These are phyloP conservation scores for Ectemnius continuus DNA, from an alignment of 2,888 invertebrate species.

Conservation along the genomic window DNA sequence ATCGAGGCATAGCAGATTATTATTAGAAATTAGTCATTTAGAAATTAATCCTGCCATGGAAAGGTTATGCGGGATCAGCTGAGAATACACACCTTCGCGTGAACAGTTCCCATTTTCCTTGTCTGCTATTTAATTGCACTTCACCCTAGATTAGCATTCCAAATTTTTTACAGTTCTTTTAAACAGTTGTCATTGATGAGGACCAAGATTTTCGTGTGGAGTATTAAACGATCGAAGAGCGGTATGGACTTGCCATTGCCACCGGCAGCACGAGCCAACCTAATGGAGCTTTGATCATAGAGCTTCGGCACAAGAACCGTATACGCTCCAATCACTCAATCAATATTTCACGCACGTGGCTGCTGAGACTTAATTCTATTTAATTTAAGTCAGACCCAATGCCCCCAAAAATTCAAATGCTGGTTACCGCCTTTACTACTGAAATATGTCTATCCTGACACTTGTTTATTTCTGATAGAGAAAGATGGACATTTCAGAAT, in stretches of 20 bases:
- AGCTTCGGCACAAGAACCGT: not conserved
- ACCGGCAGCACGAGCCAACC: not conserved
- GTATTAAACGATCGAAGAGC: constrained; percentile 29
- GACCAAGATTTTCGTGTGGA: constrained; percentile 35
- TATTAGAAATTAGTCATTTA: constrained; percentile 59
- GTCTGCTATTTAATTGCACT: constrained; percentile 4
- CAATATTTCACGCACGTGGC: no score
- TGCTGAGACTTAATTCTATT: no score
- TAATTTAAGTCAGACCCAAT: no score
- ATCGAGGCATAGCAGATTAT: constrained; percentile 31
- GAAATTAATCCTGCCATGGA: constrained; percentile 35
- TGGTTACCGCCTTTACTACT: no score
- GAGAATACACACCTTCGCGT: constrained; percentile 75
- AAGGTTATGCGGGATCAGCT: constrained; percentile 55
- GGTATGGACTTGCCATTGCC: constrained; percentile 17
- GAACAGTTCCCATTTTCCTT: constrained; percentile 76
- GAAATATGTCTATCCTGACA: no score
- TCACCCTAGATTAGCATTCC: constrained; percentile 34
- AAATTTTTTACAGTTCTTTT: constrained; percentile 25
- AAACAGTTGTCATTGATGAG: constrained; percentile 23
- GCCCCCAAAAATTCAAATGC: no score
- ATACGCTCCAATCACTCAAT: no score
- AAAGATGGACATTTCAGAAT: no score
- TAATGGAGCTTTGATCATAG: not conserved
- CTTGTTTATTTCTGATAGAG: no score